These are phyloP conservation scores for Anser cygnoides DNA, from an alignment of 2,113 vertebrate species.

Conservation along the genomic window DNA sequence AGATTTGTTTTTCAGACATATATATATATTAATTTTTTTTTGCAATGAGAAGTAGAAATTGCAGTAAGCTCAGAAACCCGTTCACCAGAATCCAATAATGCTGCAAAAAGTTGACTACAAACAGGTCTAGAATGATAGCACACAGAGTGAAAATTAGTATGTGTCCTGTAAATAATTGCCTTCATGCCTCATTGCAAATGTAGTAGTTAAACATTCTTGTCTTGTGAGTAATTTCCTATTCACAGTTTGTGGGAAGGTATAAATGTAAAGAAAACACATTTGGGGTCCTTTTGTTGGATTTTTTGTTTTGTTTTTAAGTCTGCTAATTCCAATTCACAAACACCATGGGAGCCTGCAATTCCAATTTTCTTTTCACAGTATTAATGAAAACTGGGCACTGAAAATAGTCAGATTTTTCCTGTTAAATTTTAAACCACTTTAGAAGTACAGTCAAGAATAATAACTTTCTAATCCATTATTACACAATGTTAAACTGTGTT, in stretches of 20 bases:
- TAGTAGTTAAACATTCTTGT: slow-evolving; percentile 57
- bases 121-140: slow-evolving; percentile 49
- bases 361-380: slow-evolving; percentile 79
- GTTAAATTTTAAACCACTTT: slow-evolving; percentile 70
- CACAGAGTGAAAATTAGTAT: slow-evolving; percentile 46
- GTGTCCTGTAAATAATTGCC: slow-evolving; percentile 27
- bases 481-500: slow-evolving; percentile 40
- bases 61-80: neutral
- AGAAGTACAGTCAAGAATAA: slow-evolving; percentile 67
- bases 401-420: slow-evolving; percentile 59
- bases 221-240: slow-evolving; percentile 50
- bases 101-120: slow-evolving; percentile 21
- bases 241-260: slow-evolving; percentile 54
- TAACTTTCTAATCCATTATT: slow-evolving; percentile 69
- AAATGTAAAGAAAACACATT: slow-evolving; percentile 62
- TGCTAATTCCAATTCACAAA: slow-evolving; percentile 78
- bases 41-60: neutral
- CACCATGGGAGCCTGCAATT: slow-evolving; percentile 70
- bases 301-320: slow-evolving; percentile 39
- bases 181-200: slow-evolving; percentile 53
- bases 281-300: neutral
- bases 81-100: slow-evolving; percentile 6
- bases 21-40: accelerated
- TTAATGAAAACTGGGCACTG: slow-evolving; percentile 75
- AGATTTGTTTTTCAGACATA: neutral